Evolutionary conservation across 2,113 vertebrate genomes (phyloP).

Genomic region (Grammomys dolichurus): DNA sequence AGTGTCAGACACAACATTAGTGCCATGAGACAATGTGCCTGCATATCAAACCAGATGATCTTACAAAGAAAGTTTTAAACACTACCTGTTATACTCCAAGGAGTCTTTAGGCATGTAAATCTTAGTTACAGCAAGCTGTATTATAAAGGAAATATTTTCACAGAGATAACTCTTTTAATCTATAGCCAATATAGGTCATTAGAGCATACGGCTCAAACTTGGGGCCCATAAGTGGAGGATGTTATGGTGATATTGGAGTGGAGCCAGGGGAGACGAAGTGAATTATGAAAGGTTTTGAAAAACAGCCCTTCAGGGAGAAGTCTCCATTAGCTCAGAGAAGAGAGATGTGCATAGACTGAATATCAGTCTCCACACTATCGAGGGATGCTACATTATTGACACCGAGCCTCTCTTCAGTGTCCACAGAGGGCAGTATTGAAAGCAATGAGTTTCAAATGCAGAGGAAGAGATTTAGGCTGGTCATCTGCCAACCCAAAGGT

Average conservation of each 20-base stretch:
- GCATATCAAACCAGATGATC: slow-evolving; percentile 15
- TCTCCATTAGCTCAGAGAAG: slow-evolving; percentile 52
- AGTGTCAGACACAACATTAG: neutral
- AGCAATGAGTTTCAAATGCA: neutral
- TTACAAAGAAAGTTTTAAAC: slow-evolving; percentile 69
- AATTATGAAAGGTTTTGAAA: slow-evolving; percentile 74
- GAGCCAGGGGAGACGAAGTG: slow-evolving; percentile 66
- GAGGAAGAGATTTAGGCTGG: neutral
- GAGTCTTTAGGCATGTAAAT: slow-evolving; percentile 67
- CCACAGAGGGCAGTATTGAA: neutral
- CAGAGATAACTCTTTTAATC: slow-evolving; percentile 75
- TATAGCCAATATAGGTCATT: slow-evolving; percentile 75
- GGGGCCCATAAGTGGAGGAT: slow-evolving; percentile 62
- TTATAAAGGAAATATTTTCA: slow-evolving; percentile 76
- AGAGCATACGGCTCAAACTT: slow-evolving; percentile 64
- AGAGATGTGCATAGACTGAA: slow-evolving; percentile 66
- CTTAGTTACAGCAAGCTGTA: slow-evolving; percentile 55
- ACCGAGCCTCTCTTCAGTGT: neutral
- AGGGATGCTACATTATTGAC: neutral
- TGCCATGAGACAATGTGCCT: slow-evolving; percentile 26
- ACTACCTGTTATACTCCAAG: slow-evolving; percentile 3
- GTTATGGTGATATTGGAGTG: slow-evolving; percentile 68
- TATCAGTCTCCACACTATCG: slow-evolving; percentile 52
- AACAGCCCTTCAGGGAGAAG: slow-evolving; percentile 76
- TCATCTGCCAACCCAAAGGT: neutral